Conservation (phyloP, 2,797 vertebrate genomes). For the Hypotaenidia okinawae region DNA sequence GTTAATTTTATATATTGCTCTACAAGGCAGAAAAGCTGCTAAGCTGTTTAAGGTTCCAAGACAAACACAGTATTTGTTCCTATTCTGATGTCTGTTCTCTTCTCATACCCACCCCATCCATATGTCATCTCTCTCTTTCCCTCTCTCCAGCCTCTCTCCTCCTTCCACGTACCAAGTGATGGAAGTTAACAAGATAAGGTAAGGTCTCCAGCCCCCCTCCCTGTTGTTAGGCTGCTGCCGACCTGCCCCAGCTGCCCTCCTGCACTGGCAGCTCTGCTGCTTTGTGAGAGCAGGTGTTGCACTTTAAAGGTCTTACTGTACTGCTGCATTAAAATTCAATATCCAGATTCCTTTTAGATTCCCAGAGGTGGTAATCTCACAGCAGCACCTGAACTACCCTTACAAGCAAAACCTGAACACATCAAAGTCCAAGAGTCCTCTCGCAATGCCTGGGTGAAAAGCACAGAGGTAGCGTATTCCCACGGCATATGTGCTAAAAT, state of each 20-base stretch:
- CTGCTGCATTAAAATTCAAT: not conserved
- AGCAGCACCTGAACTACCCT: not conserved
- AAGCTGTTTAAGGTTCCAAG: not conserved
- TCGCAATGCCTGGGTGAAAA: not conserved
- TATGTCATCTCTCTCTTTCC: not conserved
- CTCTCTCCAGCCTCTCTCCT: not conserved
- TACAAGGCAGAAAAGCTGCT: not conserved
- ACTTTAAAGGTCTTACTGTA: accelerated
- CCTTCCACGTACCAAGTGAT: not conserved
- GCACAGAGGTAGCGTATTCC: not conserved
- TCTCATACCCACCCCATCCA: not conserved
- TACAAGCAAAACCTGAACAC: not conserved
- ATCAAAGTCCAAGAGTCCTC: not conserved
- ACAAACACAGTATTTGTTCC: not conserved
- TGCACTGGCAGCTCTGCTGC: not conserved
- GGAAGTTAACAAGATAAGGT: not conserved
- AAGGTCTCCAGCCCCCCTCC: not conserved
- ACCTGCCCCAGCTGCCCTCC: not conserved
- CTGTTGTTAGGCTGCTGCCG: not conserved
- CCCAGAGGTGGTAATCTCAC: not conserved
- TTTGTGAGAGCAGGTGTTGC: not conserved
- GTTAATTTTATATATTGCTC: not conserved
- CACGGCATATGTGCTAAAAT: not conserved
- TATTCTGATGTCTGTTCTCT: not conserved
- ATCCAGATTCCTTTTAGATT: not conserved